A percentile compares a stretch with the other conserved stretches of the same genome.
These are phyloP conservation scores for Columba livia DNA, from an alignment of 2,113 vertebrate species.

Conservation along the genomic window DNA sequence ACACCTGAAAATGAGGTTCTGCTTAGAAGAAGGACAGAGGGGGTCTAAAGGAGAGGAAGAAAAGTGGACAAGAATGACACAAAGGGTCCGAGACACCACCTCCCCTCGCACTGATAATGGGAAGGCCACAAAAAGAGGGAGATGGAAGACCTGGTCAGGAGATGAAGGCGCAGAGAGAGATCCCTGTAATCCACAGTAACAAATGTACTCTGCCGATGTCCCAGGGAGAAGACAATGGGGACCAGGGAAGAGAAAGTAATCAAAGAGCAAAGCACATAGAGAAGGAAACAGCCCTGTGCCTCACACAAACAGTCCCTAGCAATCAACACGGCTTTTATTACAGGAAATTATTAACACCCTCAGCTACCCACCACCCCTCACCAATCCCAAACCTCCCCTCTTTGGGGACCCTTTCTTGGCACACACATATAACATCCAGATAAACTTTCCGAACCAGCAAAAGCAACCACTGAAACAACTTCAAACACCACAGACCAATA, in stretches of 20 bases:
- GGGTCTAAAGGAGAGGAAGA: neutral
- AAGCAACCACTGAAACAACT: conserved; percentile 77
- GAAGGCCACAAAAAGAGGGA: neutral
- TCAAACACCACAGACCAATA: conserved; percentile 76
- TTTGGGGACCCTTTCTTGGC: conserved; percentile 71
- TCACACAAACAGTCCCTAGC: conserved; percentile 70
- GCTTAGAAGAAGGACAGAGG: neutral
- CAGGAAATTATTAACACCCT: conserved; percentile 73
- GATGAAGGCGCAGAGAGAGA: neutral
- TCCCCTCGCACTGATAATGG: neutral
- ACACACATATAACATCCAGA: conserved; percentile 74
- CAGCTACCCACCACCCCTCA: conserved; percentile 66
- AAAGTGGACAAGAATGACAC: neutral
- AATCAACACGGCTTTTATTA: conserved; percentile 69
- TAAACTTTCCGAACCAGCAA: conserved; percentile 75
- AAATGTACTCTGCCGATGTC: neutral
- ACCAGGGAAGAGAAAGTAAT: conserved; percentile 44
- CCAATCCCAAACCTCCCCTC: conserved; percentile 66
- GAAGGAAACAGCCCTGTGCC: conserved; percentile 62
- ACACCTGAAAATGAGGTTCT: neutral
- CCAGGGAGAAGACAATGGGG: conserved; percentile 7
- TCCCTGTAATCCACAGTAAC: conserved; percentile 4
- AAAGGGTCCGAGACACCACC: neutral
- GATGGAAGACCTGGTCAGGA: neutral
- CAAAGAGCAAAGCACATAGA: conserved; percentile 50